These are phyloP conservation scores for Anabacerthia variegaticeps DNA, from an alignment of 2,797 vertebrate species.

Conservation along the genomic window DNA sequence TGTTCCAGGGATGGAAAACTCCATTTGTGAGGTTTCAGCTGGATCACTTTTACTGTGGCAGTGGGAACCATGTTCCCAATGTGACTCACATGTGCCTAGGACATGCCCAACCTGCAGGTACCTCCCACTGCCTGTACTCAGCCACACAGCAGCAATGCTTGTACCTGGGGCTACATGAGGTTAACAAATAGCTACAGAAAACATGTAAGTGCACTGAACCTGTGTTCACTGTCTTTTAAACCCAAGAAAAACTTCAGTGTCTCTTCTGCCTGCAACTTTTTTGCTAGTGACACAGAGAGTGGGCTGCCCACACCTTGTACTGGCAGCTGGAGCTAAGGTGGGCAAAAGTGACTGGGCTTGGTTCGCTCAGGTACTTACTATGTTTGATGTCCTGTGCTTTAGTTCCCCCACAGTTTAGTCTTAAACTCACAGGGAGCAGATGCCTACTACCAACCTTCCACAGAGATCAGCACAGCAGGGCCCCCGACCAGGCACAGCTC, in stretches of 20 bases:
- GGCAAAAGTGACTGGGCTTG: accelerated
- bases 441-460: neutral
- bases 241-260: neutral
- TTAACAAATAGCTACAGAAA: neutral
- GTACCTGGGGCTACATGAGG: neutral
- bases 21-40: accelerated
- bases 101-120: neutral
- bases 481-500: accelerated
- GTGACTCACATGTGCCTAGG: accelerated
- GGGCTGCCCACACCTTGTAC: accelerated
- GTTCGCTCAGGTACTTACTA: accelerated
- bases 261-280: neutral
- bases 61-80: accelerated
- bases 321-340: neutral
- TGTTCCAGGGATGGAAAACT: neutral
- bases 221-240: neutral
- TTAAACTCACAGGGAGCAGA: neutral
- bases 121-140: accelerated
- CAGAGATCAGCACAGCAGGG: neutral
- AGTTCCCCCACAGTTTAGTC: neutral
- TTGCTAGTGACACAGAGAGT: accelerated
- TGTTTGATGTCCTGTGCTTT: neutral
- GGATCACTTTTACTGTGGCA: neutral
- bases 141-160: accelerated
- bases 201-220: neutral